Base-by-base conservation (phyloP, 2,797 vertebrate genomes). In the Microctenopoma stevenorrisi region DNA sequence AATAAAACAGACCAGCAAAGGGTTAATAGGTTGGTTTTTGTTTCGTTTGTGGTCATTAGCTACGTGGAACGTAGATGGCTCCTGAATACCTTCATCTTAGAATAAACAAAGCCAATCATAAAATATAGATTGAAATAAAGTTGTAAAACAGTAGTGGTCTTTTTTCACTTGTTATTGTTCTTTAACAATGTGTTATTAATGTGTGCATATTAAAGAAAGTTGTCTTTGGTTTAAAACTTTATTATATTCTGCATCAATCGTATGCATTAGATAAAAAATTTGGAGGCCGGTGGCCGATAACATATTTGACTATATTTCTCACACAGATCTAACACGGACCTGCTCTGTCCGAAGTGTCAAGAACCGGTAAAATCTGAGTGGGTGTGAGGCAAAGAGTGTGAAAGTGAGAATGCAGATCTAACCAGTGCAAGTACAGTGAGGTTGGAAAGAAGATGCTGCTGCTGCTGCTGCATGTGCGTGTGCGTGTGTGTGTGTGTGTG, bases 321-420 rank as follows among this genome's bases (percentile, higher is more conserved):
- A 60, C 48, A 33, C 48, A 42, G 50, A 57, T 52, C 6, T 7
- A 38, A 38, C 26, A 37, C 13, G 22, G 11, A 59, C 25, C 43
- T 44, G 72, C 58, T 80, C 56, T 44, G 43, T 67, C 71, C 52
- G 14, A 79, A 69, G 52, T 69, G 72, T 82, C 57, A 76, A 75
- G 28, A 48, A 69, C 64, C 43, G 26, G 37, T 52, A 35, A 69
- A 68, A 79, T 56, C 2, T 65, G 69, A 73, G 79, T 79, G 52
- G 76, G 65, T 43, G 80, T 57, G 63, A 76, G 63, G 56, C n/a
- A 60, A 69, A 61, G 74, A 64, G 26, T 38, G 38, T 64, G 62
- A 65, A 28, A 11, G 51, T 18, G 46, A 76, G 37, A 68, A 67
- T 30, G 64, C 54, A 79, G 49, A 76, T 76, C 61, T 71, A 78